Evolutionary conservation across 2,797 vertebrate genomes (phyloP).

Genomic region (Numenius phaeopus): DNA sequence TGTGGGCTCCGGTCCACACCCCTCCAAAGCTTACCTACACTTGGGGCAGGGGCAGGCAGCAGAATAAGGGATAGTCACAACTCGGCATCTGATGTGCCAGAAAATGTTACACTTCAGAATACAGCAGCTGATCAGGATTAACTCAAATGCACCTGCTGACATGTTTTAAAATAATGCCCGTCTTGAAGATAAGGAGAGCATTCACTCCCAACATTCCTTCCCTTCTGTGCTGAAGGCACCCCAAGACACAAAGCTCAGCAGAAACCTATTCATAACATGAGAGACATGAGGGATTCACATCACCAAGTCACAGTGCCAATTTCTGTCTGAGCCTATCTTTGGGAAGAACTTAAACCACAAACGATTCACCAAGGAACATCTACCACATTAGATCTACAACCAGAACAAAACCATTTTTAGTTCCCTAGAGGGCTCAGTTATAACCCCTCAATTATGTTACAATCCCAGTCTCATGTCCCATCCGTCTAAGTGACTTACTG

Average conservation of each 20-base stretch:
- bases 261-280: background rate
- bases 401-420: background rate
- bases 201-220: background rate
- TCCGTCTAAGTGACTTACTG: background rate
- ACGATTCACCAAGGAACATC: background rate
- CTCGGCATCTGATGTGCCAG: background rate
- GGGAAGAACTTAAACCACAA: conserved; percentile 14
- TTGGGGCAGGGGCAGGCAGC: accelerated
- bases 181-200: background rate
- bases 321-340: background rate
- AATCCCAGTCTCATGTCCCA: background rate
- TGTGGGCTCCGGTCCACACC: background rate
- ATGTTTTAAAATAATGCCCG: background rate
- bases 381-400: background rate
- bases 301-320: background rate
- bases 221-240: background rate
- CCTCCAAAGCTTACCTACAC: background rate
- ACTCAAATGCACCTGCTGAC: background rate
- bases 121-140: background rate
- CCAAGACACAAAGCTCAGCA: background rate
- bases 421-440: background rate
- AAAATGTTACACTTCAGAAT: background rate
- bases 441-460: background rate
- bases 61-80: background rate
- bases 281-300: background rate